Evolutionary conservation across 2,797 vertebrate genomes (phyloP).

Genomic region (Arctocebus calabarensis): DNA sequence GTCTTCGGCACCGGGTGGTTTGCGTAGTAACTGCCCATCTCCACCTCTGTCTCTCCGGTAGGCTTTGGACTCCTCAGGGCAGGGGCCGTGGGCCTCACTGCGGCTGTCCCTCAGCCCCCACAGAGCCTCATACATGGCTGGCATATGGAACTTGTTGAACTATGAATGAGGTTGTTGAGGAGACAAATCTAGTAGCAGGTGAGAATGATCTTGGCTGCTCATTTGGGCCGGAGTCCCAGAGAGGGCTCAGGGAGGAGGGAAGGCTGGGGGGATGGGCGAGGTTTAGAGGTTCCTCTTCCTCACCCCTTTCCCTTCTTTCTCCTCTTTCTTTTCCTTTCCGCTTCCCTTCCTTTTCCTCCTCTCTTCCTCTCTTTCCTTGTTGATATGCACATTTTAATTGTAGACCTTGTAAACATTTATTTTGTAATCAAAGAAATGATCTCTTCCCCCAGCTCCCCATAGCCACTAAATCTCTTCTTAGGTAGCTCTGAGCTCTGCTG

Average conservation of each 20-base stretch:
- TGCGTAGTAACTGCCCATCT: rapidly evolving
- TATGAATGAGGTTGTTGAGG: not conserved
- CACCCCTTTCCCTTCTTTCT: not conserved
- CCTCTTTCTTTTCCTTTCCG: not conserved
- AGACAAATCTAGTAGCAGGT: not conserved
- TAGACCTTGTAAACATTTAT: not conserved
- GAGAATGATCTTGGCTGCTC: not conserved
- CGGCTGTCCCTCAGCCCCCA: not conserved
- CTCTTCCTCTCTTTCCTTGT: not conserved
- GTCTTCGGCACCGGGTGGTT: not conserved
- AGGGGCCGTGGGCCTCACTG: too few species aligned
- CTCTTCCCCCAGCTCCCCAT: not conserved
- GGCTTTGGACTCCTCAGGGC: not conserved
- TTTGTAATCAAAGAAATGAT: not conserved
- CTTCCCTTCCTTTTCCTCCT: not conserved
- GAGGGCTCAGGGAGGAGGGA: not conserved
- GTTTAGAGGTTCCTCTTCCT: not conserved
- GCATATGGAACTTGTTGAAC: not conserved
- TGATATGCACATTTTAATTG: not conserved
- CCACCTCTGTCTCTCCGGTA: not conserved
- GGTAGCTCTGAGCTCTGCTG: not conserved
- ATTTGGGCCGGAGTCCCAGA: not conserved
- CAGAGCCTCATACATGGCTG: not conserved
- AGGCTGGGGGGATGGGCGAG: not conserved
- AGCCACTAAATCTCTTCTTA: not conserved